Conservation (phyloP, 2,888 invertebrate species). For the Axea sp. region DNA sequence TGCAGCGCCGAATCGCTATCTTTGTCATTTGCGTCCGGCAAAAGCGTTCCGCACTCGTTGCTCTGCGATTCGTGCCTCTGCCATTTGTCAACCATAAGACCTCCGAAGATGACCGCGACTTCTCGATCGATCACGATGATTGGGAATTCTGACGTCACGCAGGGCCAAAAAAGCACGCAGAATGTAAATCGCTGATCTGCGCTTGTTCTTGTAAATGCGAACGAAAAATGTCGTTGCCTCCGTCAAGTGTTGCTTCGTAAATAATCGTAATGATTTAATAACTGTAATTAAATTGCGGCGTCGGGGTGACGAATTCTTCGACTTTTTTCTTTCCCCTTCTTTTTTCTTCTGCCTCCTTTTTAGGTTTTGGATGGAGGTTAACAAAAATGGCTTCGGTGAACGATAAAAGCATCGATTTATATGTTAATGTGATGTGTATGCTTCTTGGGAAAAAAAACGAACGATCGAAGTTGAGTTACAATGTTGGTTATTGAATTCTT, state of each 20-base stretch:
- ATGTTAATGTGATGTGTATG: constrained; percentile 51
- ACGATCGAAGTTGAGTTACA: constrained; percentile 32
- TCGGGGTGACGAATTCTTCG: constrained; percentile 41
- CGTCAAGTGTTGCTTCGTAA: constrained; percentile 35
- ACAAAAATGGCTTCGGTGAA: constrained; percentile 53
- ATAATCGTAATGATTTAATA: constrained; percentile 53
- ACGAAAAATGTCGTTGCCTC: constrained; percentile 38
- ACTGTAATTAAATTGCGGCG: constrained; percentile 44
- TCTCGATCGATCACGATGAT: constrained; percentile 54
- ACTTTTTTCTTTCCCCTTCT: background rate
- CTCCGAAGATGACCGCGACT: constrained; percentile 51
- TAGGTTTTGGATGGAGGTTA: constrained; percentile 13
- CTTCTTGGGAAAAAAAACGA: constrained; percentile 33
- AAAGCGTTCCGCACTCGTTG: constrained; percentile 18
- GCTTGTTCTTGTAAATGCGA: constrained; percentile 12
- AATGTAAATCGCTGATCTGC: constrained; percentile 39
- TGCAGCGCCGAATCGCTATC: constrained; percentile 27
- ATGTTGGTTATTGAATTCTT: constrained; percentile 52
- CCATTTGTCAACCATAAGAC: constrained; percentile 44
- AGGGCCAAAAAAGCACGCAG: constrained; percentile 35
- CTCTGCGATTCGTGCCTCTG: constrained; percentile 18
- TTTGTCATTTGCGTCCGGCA: constrained; percentile 36
- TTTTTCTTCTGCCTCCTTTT: constrained; percentile 14
- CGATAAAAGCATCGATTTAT: constrained; percentile 58
- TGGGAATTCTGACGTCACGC: constrained; percentile 32